Conservation (phyloP, 2,888 invertebrate genomes). For the Microctonus brassicae region DNA sequence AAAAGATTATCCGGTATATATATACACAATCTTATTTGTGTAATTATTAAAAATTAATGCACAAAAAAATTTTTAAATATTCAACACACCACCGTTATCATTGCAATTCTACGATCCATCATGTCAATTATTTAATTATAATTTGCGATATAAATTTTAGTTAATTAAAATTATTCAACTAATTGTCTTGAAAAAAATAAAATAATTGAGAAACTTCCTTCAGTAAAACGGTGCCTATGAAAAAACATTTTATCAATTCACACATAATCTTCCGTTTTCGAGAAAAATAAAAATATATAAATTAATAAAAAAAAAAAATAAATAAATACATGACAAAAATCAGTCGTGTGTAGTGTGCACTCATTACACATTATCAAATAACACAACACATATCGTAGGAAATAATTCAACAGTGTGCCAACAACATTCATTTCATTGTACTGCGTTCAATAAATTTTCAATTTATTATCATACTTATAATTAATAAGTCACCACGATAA, state of each 20-base stretch:
- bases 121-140: conserved; percentile 48
- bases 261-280: conserved; percentile 61
- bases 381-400: conserved; percentile 49
- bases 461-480: neutral
- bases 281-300: conserved; percentile 33
- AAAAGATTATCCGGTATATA: conserved; percentile 38
- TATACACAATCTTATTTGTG: conserved; percentile 36
- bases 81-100: conserved; percentile 39
- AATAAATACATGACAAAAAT: conserved; percentile 24
- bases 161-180: no score
- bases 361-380: conserved; percentile 18
- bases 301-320: conserved; percentile 31
- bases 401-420: conserved; percentile 66
- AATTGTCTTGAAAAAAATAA: no score
- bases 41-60: conserved; percentile 44
- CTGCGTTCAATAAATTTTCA: conserved; percentile 31
- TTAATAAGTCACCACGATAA: conserved; percentile 21
- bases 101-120: conserved; percentile 21
- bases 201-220: conserved; percentile 37
- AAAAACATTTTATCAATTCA: conserved; percentile 46
- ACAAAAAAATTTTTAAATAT: conserved; percentile 42
- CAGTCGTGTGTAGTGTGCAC: conserved; percentile 30
- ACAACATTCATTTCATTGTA: conserved; percentile 53
- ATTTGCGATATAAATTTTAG: conserved; percentile 18
- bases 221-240: conserved; percentile 45